phyloP scores from a whole-genome alignment of 1,140 invertebrate species.

The Aleiodes sp. region DNA sequence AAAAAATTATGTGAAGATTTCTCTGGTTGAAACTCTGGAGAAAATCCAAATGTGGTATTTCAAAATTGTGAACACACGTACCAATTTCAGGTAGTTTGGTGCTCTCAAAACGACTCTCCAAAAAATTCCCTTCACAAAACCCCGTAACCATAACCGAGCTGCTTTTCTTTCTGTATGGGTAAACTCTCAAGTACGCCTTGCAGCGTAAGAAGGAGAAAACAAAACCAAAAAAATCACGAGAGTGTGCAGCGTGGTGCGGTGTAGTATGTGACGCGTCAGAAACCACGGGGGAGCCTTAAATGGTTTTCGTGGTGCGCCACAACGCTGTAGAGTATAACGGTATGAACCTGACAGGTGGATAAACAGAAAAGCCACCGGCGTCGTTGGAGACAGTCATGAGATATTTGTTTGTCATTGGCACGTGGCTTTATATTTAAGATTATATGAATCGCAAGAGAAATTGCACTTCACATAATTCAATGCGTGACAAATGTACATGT shows the following conservation, averaged over 20 bases:
- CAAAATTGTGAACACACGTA: not conserved
- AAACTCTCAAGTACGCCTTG: not conserved
- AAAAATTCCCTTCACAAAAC: not conserved
- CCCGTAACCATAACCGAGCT: not conserved
- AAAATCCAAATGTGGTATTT: not conserved
- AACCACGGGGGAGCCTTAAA: constrained; percentile 31
- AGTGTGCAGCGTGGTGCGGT: not conserved
- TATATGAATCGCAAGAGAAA: not conserved
- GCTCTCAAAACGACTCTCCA: not conserved
- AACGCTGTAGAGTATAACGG: constrained; percentile 25
- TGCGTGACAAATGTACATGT: not conserved
- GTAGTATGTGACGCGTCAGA: not conserved
- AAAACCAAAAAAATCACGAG: not conserved
- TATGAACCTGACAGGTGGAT: constrained; percentile 32
- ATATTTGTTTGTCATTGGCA: constrained; percentile 5
- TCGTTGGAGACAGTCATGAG: constrained; percentile 8
- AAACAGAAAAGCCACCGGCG: constrained; percentile 21
- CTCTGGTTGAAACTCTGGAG: no score
- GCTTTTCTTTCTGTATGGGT: not conserved
- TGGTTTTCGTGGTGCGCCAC: constrained; percentile 33
- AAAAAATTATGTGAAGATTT: no score
- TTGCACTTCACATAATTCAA: not conserved
- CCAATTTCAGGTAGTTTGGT: constrained; percentile 18
- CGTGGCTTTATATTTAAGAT: not conserved
- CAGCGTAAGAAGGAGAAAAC: not conserved